Base-by-base conservation (phyloP, 2,888 invertebrate species). In the Xylocampa areola region DNA sequence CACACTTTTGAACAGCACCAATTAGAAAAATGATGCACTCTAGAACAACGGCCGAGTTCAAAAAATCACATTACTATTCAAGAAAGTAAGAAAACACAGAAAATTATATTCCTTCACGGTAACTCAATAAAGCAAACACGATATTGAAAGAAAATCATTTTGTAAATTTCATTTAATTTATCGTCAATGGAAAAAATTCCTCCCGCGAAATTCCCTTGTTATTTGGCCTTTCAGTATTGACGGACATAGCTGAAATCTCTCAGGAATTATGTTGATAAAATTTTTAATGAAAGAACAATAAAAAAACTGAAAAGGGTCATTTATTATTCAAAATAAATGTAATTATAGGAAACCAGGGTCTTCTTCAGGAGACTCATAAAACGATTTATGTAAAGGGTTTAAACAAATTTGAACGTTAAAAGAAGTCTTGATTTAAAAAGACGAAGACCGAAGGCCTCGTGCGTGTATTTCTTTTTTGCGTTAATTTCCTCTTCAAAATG, bases 1-100 rank as follows among this genome's bases (percentile, higher is more conserved):
- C 64, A 88, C 90, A 0, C 75, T 90, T 36, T 50, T 90, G 23
- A 85, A 83, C 43, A 79, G 74, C 54, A 88, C 88, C 0, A 83
- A 66, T 32, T 66, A 70, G 23, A 30, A 36, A 47, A 17, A 0
- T 5, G n/a, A 29, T 16, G 39, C 54, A 68, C 17, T 13, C n/a
- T n/a, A 67, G 37, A 16, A 23, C 8, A 4, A 21, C 5, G 1
- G 30, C 14, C 14, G 25, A 50, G 43, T 40, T 45, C 10, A 4
- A n/a, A n/a, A n/a, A n/a, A n/a, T n/a, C n/a, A n/a, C n/a, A n/a
- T n/a, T n/a, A n/a, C n/a, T n/a, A n/a, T n/a, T n/a, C n/a, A n/a
- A n/a, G n/a, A n/a, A n/a, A 23, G 1, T 4, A 4, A 14, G 2
- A 35, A 35, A 35, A 17, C n/a, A 19, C 5, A 35, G 1, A 35